A percentile compares a stretch with the other conserved stretches of the same genome.
phyloP scores from a whole-genome alignment of 2,113 vertebrate species.

The Myiozetetes cayanensis region DNA sequence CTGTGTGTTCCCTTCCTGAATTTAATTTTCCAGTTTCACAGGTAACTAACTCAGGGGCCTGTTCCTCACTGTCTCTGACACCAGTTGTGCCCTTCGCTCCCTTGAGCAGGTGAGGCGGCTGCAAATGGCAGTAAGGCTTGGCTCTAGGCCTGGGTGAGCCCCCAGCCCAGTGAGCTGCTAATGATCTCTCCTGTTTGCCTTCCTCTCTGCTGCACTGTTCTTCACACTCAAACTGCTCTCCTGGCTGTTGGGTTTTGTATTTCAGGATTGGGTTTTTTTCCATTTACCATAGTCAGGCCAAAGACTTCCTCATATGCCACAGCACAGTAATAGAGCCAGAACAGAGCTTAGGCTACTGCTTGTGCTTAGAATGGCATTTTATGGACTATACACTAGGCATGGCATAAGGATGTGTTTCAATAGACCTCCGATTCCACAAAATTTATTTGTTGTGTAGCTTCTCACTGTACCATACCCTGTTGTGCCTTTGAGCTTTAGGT shows the following conservation, averaged over 20 bases:
- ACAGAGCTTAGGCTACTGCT: not conserved
- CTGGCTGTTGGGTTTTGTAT: not conserved
- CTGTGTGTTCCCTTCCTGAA: not conserved
- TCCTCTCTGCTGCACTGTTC: not conserved
- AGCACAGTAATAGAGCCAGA: not conserved
- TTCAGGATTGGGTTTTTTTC: rapidly evolving
- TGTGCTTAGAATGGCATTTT: not conserved
- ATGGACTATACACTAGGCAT: not conserved
- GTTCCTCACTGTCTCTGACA: not conserved
- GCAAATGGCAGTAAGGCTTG: rapidly evolving
- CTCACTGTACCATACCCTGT: not conserved
- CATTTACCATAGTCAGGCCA: not conserved
- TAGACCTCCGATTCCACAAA: not conserved
- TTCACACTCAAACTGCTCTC: not conserved
- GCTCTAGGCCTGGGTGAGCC: not conserved
- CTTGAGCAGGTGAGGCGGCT: not conserved
- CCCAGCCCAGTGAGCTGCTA: rapidly evolving
- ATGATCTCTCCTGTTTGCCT: not conserved
- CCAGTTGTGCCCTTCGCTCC: not conserved
- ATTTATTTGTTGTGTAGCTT: rapidly evolving
- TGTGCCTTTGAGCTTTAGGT: not conserved
- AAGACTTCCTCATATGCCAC: not conserved
- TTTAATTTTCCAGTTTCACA: not conserved
- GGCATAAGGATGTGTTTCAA: not conserved
- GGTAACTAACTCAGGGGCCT: not conserved